phyloP scores from a whole-genome alignment of 1,140 invertebrate species.

The Wiebesia pumilae region DNA sequence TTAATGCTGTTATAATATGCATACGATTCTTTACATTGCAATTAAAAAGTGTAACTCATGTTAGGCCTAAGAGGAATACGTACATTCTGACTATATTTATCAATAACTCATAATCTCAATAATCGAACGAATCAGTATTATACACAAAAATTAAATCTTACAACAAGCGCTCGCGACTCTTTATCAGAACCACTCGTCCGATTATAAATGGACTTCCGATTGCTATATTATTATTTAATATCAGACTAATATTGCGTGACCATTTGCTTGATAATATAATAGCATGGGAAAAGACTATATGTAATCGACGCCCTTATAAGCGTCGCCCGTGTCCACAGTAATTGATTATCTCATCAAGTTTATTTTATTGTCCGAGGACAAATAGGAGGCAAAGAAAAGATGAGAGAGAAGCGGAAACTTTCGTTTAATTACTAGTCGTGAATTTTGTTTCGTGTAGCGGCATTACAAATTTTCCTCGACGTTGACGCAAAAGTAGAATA shows the following conservation, averaged over 20 bases:
- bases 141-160: no score
- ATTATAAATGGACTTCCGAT: no score
- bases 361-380: constrained; percentile 12
- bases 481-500: not conserved
- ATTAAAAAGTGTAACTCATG: no score
- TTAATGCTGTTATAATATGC: no score
- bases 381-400: not conserved
- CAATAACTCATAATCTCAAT: no score
- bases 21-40: no score
- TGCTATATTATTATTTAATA: constrained; percentile 20
- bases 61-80: no score
- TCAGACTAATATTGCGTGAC: not conserved
- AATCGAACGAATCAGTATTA: no score
- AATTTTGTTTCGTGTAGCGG: not conserved
- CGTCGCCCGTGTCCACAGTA: not conserved
- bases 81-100: no score
- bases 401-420: not conserved
- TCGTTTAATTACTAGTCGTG: not conserved
- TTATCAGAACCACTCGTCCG: no score
- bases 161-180: no score
- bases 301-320: not conserved
- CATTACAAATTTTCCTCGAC: not conserved
- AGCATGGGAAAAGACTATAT: not conserved
- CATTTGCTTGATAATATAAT: not conserved
- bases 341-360: constrained; percentile 20